Evolutionary conservation across 2,113 vertebrate species (phyloP), one percentile per base, ranked within the genome.

Genomic region (Lophotis ruficrista): DNA sequence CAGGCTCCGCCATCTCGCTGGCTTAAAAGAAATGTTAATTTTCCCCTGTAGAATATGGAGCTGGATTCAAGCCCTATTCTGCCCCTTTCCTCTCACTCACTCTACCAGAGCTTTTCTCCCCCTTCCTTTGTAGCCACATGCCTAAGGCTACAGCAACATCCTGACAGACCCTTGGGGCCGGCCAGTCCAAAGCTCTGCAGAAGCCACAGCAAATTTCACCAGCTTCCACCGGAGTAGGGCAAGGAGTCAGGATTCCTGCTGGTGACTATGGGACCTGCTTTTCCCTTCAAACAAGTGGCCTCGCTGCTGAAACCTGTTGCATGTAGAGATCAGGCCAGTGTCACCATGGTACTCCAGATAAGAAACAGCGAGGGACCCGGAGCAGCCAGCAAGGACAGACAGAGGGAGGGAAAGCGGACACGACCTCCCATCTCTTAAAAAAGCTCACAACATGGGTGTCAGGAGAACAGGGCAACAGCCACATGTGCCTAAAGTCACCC

Each of bases 21-120:
- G 57, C 79, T 96, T 94, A 83, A 95, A 96, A 96, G 83, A 97
- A 96, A 91, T 83, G 75, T 94, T 96, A 86, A 73, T 96, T 96
- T 97, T 56, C 50, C 83, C 81, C 94, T 57, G 47, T 5, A 91
- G 93, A 95, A 93, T 56, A 66, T 6, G 12, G 68, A 94, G 48
- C 33, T 85, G 51, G 72, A 92, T 69, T 83, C 70, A 87, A 50
- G 87, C 77, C 65, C 79, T 81, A 14, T 72, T 90, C 70, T 94
- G 71, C 37, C 56, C 69, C 72, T 78, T 93, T 72, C 66, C 33
- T 75, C 76, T 88, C 31, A 69, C 20, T 53, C 78, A 92, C 31
- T 84, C 47, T 56, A 0, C 28, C 20, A 38, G 15, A 38, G 54
- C n/a, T 50, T 88, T 79, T 62, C 28, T 57, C n/a, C 31, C 14